A percentile compares a stretch with the other conserved stretches of the same genome.
These are phyloP conservation scores for Heliconius nattereri DNA, from an alignment of 1,140 invertebrate species.

Conservation along the genomic window DNA sequence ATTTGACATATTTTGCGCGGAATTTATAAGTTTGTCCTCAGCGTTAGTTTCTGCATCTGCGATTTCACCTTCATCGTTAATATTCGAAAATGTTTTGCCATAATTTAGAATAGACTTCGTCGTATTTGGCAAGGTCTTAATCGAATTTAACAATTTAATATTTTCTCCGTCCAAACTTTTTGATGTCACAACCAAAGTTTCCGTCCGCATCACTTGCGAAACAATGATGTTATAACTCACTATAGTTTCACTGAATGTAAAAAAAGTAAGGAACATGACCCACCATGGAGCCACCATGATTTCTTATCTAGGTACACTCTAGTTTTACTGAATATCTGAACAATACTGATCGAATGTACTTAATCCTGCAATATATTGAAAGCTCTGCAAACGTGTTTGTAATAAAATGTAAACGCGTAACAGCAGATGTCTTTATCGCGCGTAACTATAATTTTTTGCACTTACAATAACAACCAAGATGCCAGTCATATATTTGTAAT, in stretches of 20 bases:
- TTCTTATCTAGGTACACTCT: background rate
- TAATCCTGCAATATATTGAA: background rate
- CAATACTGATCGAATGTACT: background rate
- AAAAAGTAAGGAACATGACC: conserved; percentile 22
- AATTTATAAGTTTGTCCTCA: background rate
- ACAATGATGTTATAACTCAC: conserved; percentile 23
- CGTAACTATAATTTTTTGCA: conserved; percentile 50
- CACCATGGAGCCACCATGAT: background rate
- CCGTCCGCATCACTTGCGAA: conserved; percentile 20
- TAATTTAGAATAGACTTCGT: background rate
- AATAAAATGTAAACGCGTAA: conserved; percentile 19
- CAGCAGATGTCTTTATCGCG: conserved; percentile 15
- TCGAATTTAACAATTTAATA: background rate
- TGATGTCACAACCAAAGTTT: background rate
- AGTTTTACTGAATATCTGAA: background rate
- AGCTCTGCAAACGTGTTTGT: background rate
- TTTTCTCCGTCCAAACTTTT: background rate
- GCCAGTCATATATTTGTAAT: conserved; percentile 41
- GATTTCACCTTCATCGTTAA: background rate
- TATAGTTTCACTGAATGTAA: conserved; percentile 25
- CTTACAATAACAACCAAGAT: conserved; percentile 45
- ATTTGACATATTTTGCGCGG: background rate
- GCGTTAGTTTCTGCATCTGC: background rate
- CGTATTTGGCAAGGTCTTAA: background rate
- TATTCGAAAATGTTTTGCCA: background rate